Evolutionary conservation across 2,113 vertebrate genomes (phyloP).

Genomic region (Mesocricetus auratus): DNA sequence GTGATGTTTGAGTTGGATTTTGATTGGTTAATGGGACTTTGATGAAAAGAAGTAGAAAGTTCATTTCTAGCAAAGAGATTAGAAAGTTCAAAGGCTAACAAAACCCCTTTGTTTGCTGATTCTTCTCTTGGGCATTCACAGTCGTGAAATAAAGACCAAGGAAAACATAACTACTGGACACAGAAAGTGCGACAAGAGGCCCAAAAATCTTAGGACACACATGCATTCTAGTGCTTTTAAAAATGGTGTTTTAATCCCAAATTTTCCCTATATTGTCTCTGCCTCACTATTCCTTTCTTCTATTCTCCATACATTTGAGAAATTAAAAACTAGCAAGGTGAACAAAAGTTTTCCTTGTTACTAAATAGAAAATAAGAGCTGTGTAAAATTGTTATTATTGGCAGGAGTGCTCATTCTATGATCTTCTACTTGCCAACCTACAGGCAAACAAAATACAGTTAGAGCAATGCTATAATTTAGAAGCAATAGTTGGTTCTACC

Average conservation of each 20-base stretch:
- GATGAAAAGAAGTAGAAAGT: constrained; percentile 32
- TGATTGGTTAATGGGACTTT: constrained; percentile 39
- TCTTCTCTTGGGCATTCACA: background rate
- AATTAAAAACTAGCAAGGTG: constrained; percentile 20
- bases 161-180: background rate
- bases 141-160: background rate
- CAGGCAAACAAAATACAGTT: constrained; percentile 17
- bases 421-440: background rate
- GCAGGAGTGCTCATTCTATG: constrained; percentile 25
- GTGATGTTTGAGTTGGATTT: constrained; percentile 51
- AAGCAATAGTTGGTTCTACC: constrained; percentile 1
- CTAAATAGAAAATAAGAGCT: constrained; percentile 7
- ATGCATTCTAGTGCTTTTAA: constrained; percentile 11
- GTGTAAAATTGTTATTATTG: background rate
- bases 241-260: constrained; percentile 52
- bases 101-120: background rate
- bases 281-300: background rate
- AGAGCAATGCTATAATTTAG: constrained; percentile 23
- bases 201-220: constrained; percentile 2
- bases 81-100: constrained; percentile 9
- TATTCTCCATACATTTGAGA: constrained; percentile 13
- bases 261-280: constrained; percentile 39
- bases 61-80: constrained; percentile 55
- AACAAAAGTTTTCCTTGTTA: constrained; percentile 35
- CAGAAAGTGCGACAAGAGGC: constrained; percentile 38